Conservation (phyloP, 2,888 invertebrate genomes). For the Campoplex capitator region DNA sequence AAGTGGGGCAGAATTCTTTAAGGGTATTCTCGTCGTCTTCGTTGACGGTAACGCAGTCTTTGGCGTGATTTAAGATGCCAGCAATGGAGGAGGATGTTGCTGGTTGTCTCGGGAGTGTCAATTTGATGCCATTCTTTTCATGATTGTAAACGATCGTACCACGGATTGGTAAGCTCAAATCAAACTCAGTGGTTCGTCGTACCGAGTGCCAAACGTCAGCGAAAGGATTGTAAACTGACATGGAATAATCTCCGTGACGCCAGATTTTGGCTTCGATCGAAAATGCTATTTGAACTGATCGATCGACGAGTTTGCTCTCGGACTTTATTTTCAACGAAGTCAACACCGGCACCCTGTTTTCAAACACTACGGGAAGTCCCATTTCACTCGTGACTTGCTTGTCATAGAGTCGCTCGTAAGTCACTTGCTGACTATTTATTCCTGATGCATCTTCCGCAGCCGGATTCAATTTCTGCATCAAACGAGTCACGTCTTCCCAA, state of each 20-base stretch:
- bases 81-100: constrained; percentile 73
- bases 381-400: constrained; percentile 82
- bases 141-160: constrained; percentile 76
- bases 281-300: constrained; percentile 72
- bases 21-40: constrained; percentile 77
- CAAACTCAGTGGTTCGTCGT: constrained; percentile 76
- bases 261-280: constrained; percentile 78
- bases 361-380: constrained; percentile 82
- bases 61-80: constrained; percentile 79
- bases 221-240: constrained; percentile 85
- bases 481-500: constrained; percentile 28
- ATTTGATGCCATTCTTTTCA: constrained; percentile 76
- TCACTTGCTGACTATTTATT: constrained; percentile 70
- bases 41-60: constrained; percentile 80
- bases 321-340: constrained; percentile 75
- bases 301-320: constrained; percentile 16
- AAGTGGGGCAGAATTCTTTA: constrained; percentile 78
- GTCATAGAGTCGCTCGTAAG: constrained; percentile 73
- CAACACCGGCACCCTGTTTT: constrained; percentile 78
- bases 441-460: neutral
- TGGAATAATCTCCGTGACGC: constrained; percentile 79
- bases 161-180: constrained; percentile 78
- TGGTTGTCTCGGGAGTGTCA: constrained; percentile 78
- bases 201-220: constrained; percentile 84
- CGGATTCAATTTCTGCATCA: neutral